A percentile compares a stretch with the other conserved stretches of the same genome.
These are phyloP conservation scores for Atractosteus spatula DNA, from an alignment of 2,113 vertebrate genomes.

Conservation along the genomic window DNA sequence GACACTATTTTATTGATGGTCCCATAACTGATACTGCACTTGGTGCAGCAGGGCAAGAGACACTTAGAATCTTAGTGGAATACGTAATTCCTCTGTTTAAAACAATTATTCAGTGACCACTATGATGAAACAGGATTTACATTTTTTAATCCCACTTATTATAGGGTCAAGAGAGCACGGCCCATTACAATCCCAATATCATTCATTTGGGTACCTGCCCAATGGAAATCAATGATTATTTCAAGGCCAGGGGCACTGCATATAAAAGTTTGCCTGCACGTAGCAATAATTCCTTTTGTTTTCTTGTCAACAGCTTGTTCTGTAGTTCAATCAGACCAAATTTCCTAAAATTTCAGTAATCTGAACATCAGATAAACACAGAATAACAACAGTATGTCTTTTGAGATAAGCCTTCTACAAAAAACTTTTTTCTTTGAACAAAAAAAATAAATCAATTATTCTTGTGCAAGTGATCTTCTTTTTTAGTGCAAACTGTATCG, in stretches of 20 bases:
- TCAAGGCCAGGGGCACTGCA: not conserved
- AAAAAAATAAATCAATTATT: constrained; percentile 8
- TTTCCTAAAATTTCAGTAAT: constrained; percentile 37
- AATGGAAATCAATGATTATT: not conserved
- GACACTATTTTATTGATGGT: too few relatives aligned
- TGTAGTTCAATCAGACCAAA: constrained; percentile 22
- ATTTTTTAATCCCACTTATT: constrained; percentile 47
- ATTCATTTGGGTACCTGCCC: not conserved
- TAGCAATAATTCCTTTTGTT: constrained; percentile 5
- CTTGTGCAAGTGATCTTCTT: not conserved
- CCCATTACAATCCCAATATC: not conserved
- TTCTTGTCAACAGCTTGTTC: constrained; percentile 2
- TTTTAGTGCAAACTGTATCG: not conserved
- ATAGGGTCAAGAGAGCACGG: constrained; percentile 36
- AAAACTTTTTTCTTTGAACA: constrained; percentile 8
- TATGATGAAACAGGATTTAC: constrained; percentile 5
- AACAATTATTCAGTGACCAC: constrained; percentile 38
- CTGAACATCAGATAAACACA: constrained; percentile 53
- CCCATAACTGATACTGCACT: too few relatives aligned
- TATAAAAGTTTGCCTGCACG: constrained; percentile 19
- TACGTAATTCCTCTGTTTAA: constrained; percentile 8
- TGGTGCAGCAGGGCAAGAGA: too few relatives aligned
- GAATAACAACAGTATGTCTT: constrained; percentile 45
- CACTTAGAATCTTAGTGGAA: too few relatives aligned
- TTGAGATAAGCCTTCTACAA: constrained; percentile 48